phyloP scores from a whole-genome alignment of 2,113 vertebrate genomes.

The Suricata suricatta region DNA sequence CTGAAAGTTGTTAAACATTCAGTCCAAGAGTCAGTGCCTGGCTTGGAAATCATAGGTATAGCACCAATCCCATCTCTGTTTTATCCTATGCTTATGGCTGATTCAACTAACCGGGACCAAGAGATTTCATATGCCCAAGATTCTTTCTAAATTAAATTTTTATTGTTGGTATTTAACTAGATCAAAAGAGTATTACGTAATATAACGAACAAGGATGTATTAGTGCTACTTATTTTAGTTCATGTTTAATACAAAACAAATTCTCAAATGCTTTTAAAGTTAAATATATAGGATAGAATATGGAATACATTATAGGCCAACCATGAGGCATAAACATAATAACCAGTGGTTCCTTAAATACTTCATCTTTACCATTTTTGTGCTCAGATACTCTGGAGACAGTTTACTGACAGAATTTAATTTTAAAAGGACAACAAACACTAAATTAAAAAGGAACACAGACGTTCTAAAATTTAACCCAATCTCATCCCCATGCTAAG shows the following conservation, averaged over 20 bases:
- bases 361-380: conserved; percentile 47
- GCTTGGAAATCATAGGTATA: background rate
- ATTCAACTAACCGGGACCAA: conserved; percentile 59
- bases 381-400: conserved; percentile 41
- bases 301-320: conserved; percentile 60
- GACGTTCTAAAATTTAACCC: conserved; percentile 38
- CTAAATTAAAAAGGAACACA: conserved; percentile 46
- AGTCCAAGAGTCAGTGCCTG: background rate
- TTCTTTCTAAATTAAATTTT: conserved; percentile 77
- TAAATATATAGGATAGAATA: conserved; percentile 71
- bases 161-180: conserved; percentile 70
- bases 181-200: conserved; percentile 68
- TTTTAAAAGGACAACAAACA: conserved; percentile 59
- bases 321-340: conserved; percentile 25
- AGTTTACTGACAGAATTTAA: conserved; percentile 59
- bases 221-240: conserved; percentile 68
- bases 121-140: conserved; percentile 66
- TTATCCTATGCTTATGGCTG: conserved; percentile 26
- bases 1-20: background rate
- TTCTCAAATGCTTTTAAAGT: conserved; percentile 65
- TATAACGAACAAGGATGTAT: conserved; percentile 55
- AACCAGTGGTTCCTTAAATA: conserved; percentile 49
- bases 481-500: conserved; percentile 24
- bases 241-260: conserved; percentile 67
- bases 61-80: background rate